Evolutionary conservation across 2,113 vertebrate species (phyloP), one percentile per base, ranked within the genome.

Genomic region (Cromileptes altivelis): DNA sequence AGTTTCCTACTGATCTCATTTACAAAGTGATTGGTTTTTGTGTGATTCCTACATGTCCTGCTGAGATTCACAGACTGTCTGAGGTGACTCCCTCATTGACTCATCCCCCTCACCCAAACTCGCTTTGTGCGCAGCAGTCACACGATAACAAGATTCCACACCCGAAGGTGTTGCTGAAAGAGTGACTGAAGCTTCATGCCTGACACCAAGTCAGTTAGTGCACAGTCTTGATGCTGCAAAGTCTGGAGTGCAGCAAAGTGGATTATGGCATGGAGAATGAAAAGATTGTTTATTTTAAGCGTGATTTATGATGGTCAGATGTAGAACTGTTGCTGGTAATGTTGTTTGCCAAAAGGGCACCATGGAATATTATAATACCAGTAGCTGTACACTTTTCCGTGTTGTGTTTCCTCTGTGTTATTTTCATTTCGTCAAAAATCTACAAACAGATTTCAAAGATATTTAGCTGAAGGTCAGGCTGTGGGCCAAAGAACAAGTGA

Each of bases 1-100:
- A 89, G 84, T 85, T 81, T 91, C 92, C 92, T 33, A 85, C 92
- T 88, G 90, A 88, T 92, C 88, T 93, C 75, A 93, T 93, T 93
- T 92, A 89, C 86, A 91, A 91, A 90, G 85, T 88, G 88, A 94
- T 92, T 94, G 89, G 81, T 89, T 94, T 37, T 87, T 62, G 53
- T 80, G 65, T 85, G 84, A 90, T 80, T 84, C 61, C 78, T 69
- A 23, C 37, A 2, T 64, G 80, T 75, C 78, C 80, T 75, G 81
- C 91, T 85, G 90, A 75, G 88, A 77, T 25, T 55, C 75, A 75
- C 74, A 63, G 45, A 75, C 76, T 25, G 76, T 71, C 68, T 63
- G 5, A 55, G 87, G 79, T 75, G 71, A 58, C 70, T 81, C 70
- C n/a, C 11, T 53, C 65, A 75, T 85, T 77, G 67, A 73, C 64